Evolutionary conservation across 2,113 vertebrate species (phyloP).

Genomic region (Salvelinus namaycush): DNA sequence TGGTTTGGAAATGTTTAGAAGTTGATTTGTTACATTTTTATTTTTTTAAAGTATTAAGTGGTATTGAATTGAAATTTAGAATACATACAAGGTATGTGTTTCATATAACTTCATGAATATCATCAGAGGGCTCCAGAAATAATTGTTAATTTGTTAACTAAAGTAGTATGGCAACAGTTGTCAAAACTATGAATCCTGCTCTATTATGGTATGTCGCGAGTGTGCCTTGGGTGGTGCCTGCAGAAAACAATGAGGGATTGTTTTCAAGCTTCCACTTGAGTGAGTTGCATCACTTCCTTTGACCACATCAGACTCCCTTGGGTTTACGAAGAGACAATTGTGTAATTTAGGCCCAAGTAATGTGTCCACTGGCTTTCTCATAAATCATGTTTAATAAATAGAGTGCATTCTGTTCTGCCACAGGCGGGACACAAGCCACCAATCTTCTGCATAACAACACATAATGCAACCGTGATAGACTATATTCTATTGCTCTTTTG

Average conservation of each 20-base stretch:
- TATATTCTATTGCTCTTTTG: too few species aligned
- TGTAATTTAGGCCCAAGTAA: background rate
- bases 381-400: too few species aligned
- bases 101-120: too few species aligned
- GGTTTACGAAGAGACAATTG: background rate
- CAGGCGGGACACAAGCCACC: too few species aligned
- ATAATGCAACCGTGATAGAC: too few species aligned
- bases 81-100: background rate
- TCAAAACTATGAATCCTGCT: background rate
- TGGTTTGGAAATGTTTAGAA: background rate
- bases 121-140: too few species aligned
- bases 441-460: too few species aligned
- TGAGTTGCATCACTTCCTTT: conserved; percentile 53
- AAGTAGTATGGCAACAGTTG: background rate
- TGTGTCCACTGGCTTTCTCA: background rate
- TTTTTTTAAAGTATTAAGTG: background rate
- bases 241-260: conserved; percentile 63
- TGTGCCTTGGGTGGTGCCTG: conserved; percentile 59
- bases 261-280: conserved; percentile 41
- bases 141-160: background rate
- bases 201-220: conserved; percentile 38
- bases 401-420: too few species aligned
- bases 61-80: background rate
- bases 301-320: conserved; percentile 11
- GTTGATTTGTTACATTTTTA: background rate